These are phyloP conservation scores for Megaceryle alcyon DNA, from an alignment of 2,797 vertebrate species.

Conservation along the genomic window DNA sequence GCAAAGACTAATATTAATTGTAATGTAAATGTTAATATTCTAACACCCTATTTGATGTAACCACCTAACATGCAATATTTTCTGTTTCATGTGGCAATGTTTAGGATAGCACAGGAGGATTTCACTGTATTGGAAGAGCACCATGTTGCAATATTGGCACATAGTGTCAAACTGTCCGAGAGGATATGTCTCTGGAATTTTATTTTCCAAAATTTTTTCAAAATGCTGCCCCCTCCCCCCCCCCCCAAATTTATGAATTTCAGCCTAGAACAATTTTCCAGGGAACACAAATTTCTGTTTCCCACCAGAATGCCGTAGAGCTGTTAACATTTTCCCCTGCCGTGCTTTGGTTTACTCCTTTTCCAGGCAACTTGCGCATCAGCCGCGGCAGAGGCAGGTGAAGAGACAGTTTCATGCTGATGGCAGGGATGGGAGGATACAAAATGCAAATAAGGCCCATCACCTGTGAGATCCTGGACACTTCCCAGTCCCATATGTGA, in stretches of 20 bases:
- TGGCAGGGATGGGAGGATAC: neutral
- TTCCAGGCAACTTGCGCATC: neutral
- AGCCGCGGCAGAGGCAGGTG: accelerated
- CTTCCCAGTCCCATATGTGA: accelerated
- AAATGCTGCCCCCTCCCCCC: neutral
- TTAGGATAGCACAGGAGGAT: neutral
- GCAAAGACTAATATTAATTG: neutral
- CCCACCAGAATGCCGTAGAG: neutral
- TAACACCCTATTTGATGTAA: neutral
- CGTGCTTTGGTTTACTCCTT: neutral
- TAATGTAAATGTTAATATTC: constrained; percentile 7
- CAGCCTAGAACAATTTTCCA: neutral
- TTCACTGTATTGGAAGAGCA: neutral
- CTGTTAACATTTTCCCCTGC: neutral
- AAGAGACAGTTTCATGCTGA: neutral
- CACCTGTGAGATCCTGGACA: neutral
- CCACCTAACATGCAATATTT: neutral
- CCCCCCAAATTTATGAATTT: neutral
- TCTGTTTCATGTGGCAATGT: neutral
- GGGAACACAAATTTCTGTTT: neutral
- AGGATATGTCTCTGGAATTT: neutral
- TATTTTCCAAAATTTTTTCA: neutral
- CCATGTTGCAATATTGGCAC: neutral
- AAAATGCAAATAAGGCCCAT: neutral
- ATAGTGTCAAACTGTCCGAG: neutral